phyloP scores from a whole-genome alignment of 2,888 invertebrate species.

The Cosmia pyralina region DNA sequence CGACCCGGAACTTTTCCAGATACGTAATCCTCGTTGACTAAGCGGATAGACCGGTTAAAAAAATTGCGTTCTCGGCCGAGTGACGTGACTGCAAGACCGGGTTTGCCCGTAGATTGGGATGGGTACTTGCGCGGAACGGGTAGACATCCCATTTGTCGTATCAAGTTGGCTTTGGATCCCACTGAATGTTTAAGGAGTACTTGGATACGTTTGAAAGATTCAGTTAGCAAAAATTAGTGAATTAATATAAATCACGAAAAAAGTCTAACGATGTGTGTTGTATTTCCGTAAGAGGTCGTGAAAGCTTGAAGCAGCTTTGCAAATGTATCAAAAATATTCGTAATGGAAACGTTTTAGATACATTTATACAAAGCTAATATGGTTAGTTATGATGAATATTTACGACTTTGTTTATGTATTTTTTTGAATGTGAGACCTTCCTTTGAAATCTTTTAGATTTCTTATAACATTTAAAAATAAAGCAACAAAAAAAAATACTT shows the following conservation, averaged over 20 bases:
- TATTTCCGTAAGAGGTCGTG: neutral
- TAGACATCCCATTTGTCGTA: slow-evolving; percentile 44
- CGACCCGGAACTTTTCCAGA: slow-evolving; percentile 40
- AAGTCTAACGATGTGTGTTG: neutral
- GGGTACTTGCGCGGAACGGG: slow-evolving; percentile 48
- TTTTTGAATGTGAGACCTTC: neutral
- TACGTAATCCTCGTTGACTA: slow-evolving; percentile 40
- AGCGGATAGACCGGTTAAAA: slow-evolving; percentile 51
- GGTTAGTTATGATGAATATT: neutral
- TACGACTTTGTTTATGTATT: neutral
- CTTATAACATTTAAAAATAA: neutral
- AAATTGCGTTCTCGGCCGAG: slow-evolving; percentile 41
- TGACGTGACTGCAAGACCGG: slow-evolving; percentile 39
- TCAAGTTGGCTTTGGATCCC: slow-evolving; percentile 34
- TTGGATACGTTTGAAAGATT: neutral
- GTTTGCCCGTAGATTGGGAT: slow-evolving; percentile 48
- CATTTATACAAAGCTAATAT: neutral
- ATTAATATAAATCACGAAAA: neutral
- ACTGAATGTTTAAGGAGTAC: slow-evolving; percentile 13
- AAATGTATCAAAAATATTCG: neutral
- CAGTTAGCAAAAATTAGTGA: neutral
- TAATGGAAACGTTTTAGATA: neutral
- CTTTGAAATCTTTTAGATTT: neutral
- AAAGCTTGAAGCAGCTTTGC: neutral
- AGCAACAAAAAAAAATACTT: slow-evolving; percentile 2